Conservation (phyloP, 2,888 invertebrate genomes). For the Drosophila prolongata region DNA sequence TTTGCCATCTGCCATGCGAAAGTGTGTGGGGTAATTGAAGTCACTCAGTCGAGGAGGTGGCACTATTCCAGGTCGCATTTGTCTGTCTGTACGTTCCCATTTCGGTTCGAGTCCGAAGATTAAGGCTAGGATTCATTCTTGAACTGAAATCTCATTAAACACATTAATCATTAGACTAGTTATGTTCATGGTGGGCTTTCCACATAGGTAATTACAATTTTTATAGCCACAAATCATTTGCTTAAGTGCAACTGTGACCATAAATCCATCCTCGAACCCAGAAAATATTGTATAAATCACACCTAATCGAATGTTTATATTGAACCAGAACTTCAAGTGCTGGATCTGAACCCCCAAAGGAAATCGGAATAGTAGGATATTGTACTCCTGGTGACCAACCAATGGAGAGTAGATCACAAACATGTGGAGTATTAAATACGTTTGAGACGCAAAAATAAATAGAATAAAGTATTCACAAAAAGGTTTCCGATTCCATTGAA, state of each 20-base stretch:
- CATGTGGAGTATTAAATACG: constrained; percentile 1
- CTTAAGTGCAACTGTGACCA: too few relatives aligned
- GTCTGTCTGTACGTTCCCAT: constrained; percentile 4
- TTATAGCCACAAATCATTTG: too few relatives aligned
- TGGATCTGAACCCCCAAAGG: neutral
- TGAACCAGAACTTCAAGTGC: too few relatives aligned
- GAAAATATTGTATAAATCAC: too few relatives aligned
- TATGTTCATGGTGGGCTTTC: too few relatives aligned
- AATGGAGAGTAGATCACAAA: constrained; percentile 9
- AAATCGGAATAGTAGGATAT: neutral
- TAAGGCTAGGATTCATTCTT: neutral
- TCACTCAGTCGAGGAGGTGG: constrained; percentile 36
- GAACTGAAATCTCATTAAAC: neutral
- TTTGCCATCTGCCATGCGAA: constrained; percentile 56
- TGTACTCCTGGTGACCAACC: neutral
- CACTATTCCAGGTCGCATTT: constrained; percentile 40
- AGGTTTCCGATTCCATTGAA: constrained; percentile 4
- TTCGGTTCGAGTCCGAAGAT: neutral
- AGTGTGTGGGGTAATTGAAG: constrained; percentile 56
- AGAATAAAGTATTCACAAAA: constrained; percentile 23
- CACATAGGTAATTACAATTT: too few relatives aligned
- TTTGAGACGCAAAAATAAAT: constrained; percentile 7
- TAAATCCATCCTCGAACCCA: too few relatives aligned
- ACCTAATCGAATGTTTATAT: too few relatives aligned
- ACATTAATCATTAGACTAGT: too few relatives aligned